Evolutionary conservation across 2,797 vertebrate genomes (phyloP).

Genomic region (Gila robusta): DNA sequence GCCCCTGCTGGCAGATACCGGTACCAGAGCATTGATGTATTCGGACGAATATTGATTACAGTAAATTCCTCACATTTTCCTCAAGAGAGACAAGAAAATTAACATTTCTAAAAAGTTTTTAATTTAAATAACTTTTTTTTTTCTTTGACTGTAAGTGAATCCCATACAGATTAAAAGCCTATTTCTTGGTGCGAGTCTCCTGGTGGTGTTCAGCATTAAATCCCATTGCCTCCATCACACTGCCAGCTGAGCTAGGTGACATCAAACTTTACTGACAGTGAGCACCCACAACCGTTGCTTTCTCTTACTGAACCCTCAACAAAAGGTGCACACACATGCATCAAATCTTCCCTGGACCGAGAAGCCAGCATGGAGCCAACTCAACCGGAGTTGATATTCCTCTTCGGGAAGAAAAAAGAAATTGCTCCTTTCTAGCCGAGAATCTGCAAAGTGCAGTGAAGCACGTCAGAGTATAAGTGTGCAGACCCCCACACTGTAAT

Average conservation of each 20-base stretch:
- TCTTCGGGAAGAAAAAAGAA: slow-evolving; percentile 16
- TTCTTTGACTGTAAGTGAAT: slow-evolving; percentile 69
- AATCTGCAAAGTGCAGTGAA: slow-evolving; percentile 34
- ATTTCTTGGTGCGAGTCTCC: slow-evolving; percentile 72
- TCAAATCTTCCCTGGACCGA: slow-evolving; percentile 37
- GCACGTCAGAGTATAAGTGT: slow-evolving; percentile 22
- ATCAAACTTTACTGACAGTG: slow-evolving; percentile 68
- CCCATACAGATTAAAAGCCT: slow-evolving; percentile 72
- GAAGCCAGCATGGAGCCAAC: slow-evolving; percentile 27
- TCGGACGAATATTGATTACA: neutral
- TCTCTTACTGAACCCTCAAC: slow-evolving; percentile 26
- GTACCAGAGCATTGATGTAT: neutral
- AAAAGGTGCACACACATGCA: slow-evolving; percentile 4
- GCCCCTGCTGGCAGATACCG: neutral
- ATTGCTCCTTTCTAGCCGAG: slow-evolving; percentile 13
- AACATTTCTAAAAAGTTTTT: neutral
- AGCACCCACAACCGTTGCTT: slow-evolving; percentile 35
- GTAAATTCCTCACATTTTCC: neutral
- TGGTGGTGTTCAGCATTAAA: slow-evolving; percentile 77
- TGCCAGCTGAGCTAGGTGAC: slow-evolving; percentile 69
- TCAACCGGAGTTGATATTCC: slow-evolving; percentile 26
- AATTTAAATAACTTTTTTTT: slow-evolving; percentile 55
- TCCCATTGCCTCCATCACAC: slow-evolving; percentile 77
- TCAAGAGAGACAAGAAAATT: neutral
- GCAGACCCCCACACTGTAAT: slow-evolving; percentile 22